Percentiles rank a stretch among this genome's conserved stretches.
Evolutionary conservation across 2,888 invertebrate species (phyloP).

Genomic region (Siphlonurus alternatus): DNA sequence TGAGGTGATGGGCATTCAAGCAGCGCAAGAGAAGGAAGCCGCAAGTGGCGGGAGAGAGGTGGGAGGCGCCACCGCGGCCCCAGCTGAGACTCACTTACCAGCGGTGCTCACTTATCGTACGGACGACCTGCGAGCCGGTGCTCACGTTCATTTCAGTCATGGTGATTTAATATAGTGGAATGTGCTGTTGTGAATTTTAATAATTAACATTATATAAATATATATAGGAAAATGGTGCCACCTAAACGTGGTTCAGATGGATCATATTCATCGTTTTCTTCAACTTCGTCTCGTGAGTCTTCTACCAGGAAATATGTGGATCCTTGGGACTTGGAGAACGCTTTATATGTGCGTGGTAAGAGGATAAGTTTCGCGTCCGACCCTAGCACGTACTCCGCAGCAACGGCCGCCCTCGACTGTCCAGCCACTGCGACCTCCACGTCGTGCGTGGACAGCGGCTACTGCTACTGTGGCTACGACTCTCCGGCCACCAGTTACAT

Average conservation of each 20-base stretch:
- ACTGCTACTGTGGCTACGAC: background rate
- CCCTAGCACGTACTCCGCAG: background rate
- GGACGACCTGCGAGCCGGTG: no score
- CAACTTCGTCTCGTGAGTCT: background rate
- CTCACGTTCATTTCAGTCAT: no score
- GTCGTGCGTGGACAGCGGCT: no score
- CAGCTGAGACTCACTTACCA: no score
- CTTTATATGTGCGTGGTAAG: background rate
- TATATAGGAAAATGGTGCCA: background rate
- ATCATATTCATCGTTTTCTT: background rate
- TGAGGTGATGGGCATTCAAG: no score
- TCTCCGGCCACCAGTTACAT: background rate
- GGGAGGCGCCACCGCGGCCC: no score
- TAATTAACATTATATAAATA: background rate
- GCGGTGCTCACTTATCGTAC: no score
- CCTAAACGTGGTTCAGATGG: background rate
- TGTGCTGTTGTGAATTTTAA: no score
- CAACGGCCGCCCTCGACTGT: background rate
- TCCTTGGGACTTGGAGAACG: slow-evolving; percentile 2
- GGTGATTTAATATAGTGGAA: no score
- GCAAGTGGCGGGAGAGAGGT: no score
- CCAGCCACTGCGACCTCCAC: background rate
- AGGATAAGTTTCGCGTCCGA: background rate
- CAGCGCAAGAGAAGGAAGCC: no score
- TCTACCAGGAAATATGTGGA: background rate